A percentile compares a stretch with the other conserved stretches of the same genome.
Evolutionary conservation across 2,113 vertebrate species (phyloP).

Genomic region (Pampusana beccarii): DNA sequence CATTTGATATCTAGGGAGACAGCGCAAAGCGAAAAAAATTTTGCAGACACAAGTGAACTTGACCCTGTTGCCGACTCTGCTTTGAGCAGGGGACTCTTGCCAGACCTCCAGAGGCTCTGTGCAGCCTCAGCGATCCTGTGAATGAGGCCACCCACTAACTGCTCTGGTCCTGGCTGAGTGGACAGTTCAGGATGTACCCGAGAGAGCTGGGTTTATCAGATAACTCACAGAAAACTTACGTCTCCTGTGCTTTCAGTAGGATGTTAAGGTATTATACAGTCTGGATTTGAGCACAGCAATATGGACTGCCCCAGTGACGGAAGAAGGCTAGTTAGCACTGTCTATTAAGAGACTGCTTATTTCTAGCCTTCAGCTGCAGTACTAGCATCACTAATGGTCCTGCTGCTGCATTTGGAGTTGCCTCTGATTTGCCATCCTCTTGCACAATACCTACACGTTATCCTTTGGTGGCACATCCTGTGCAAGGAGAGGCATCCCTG

Average conservation of each 20-base stretch:
- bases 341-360: not conserved
- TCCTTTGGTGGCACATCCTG: not conserved
- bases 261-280: rapidly evolving
- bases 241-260: not conserved
- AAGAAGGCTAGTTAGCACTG: not conserved
- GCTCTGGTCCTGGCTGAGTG: not conserved
- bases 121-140: not conserved
- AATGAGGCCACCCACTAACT: not conserved
- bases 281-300: not conserved
- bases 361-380: not conserved
- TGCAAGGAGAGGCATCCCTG: not conserved
- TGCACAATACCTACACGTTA: not conserved
- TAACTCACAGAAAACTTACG: not conserved
- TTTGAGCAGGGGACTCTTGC: not conserved
- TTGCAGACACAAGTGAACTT: not conserved
- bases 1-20: not conserved
- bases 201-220: not conserved
- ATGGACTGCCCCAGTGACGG: not conserved
- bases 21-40: not conserved
- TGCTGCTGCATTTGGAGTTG: not conserved
- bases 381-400: not conserved
- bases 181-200: not conserved
- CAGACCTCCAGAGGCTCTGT: not conserved
- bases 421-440: not conserved
- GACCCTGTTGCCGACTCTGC: not conserved